These are phyloP conservation scores for Zaprionus nigranus DNA, from an alignment of 1,140 invertebrate species.

Conservation along the genomic window DNA sequence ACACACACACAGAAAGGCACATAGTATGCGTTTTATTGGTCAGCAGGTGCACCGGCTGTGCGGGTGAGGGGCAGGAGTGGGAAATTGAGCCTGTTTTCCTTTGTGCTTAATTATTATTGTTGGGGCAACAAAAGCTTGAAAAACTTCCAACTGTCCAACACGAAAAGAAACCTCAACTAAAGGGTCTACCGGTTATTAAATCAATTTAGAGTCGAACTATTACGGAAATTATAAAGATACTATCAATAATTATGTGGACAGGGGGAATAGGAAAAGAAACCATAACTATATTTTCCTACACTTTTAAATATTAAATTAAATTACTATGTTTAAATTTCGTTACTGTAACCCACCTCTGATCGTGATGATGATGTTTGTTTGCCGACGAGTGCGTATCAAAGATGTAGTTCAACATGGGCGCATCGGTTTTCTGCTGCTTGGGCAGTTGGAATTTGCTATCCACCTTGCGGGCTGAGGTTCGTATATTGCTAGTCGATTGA, in stretches of 20 bases:
- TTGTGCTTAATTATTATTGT: constrained; percentile 48
- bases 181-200: constrained; percentile 9
- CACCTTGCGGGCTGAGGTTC: constrained; percentile 68
- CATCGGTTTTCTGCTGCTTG: constrained; percentile 86
- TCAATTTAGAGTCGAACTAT: constrained; percentile 1
- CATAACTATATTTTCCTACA: not conserved
- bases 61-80: not conserved
- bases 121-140: constrained; percentile 21
- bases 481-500: constrained; percentile 24
- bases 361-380: constrained; percentile 88
- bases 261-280: not conserved
- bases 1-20: not conserved
- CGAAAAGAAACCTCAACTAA: not conserved
- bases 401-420: constrained; percentile 90
- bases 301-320: not conserved
- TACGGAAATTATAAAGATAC: constrained; percentile 23
- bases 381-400: constrained; percentile 88
- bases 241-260: not conserved
- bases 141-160: constrained; percentile 24
- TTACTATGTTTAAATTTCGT: not conserved
- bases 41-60: constrained; percentile 21
- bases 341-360: constrained; percentile 85
- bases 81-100: constrained; percentile 26
- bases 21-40: constrained; percentile 41
- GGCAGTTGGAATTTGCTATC: constrained; percentile 71